Evolutionary conservation across 2,888 invertebrate species (phyloP), one percentile per base, ranked within the genome.

Genomic region (Chaitophorus viminalis): DNA sequence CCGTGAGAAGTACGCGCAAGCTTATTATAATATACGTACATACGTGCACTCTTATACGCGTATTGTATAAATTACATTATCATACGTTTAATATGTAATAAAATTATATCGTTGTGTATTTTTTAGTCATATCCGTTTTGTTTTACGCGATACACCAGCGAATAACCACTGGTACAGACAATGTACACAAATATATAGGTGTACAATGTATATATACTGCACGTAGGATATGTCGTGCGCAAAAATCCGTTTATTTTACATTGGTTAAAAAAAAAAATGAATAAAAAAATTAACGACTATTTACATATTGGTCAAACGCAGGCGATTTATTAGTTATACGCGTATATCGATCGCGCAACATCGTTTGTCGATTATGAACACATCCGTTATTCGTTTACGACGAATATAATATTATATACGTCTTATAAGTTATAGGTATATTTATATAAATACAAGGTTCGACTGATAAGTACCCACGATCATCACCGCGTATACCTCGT

Each of bases 321-420:
- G 39, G 72, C 79, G 79, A 86, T 86, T 86, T 86, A 86, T 86
- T 78, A 74, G 86, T 86, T n/a, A n/a, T n/a, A n/a, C n/a, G n/a
- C 86, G 54, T 78, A 72, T 79, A 78, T 86, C 86, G 78, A 86
- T 74, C 60, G 70, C 65, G 36, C 74, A 29, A 86, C 78, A 78
- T 39, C 86, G 78, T 86, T 86, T 79, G 86, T 86, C 86, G 86
- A 86, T 86, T 79, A 79, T 36, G 21, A 36, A 86, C 52, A 68
- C 29, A 31, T 81, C 74, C 54, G 74, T 60, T 75, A 60, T 74
- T 74, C 74, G 60, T 17, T n/a, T 60, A 54, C 39, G 39, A 39
- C 39, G 39, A 39, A 39, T 39, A 39, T 39, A 9, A 33, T n/a
- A n/a, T n/a, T n/a, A n/a, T n/a, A n/a, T n/a, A n/a, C n/a, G n/a